A percentile compares a stretch with the other conserved stretches of the same genome.
Evolutionary conservation across 2,797 vertebrate species (phyloP).

Genomic region (Notolabrus celidotus): DNA sequence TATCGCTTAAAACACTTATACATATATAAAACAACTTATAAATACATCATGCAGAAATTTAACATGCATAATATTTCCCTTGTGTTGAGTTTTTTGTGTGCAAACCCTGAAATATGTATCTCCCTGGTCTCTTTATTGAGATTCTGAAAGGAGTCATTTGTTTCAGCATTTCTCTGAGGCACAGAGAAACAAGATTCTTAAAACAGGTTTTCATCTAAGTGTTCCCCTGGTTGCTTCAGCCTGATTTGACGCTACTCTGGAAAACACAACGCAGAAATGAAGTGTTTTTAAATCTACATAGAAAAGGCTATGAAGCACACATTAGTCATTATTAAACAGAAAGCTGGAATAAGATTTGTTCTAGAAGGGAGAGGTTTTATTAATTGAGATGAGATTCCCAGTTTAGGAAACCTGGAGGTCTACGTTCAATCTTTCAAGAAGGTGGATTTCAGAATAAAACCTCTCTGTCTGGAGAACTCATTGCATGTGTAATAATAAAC

Average conservation of each 20-base stretch:
- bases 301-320: slow-evolving; percentile 13
- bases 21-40: too few relatives aligned
- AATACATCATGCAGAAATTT: slow-evolving; percentile 1
- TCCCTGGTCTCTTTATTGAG: slow-evolving; percentile 13
- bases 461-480: background rate
- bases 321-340: slow-evolving; percentile 2
- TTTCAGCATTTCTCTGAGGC: slow-evolving; percentile 34
- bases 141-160: slow-evolving; percentile 49
- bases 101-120: slow-evolving; percentile 12
- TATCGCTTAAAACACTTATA: too few relatives aligned
- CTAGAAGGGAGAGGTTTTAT: slow-evolving; percentile 14
- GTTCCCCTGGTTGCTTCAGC: slow-evolving; percentile 37
- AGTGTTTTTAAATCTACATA: slow-evolving; percentile 11
- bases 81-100: slow-evolving; percentile 10
- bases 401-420: slow-evolving; percentile 9
- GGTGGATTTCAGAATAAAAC: slow-evolving; percentile 19
- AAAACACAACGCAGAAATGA: slow-evolving; percentile 28
- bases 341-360: slow-evolving; percentile 20
- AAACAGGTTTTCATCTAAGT: slow-evolving; percentile 45
- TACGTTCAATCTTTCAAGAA: slow-evolving; percentile 5
- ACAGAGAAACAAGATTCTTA: slow-evolving; percentile 31
- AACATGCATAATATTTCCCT: background rate
- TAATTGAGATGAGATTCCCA: background rate
- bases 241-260: slow-evolving; percentile 15
- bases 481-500: background rate